Evolutionary conservation across 2,113 vertebrate genomes (phyloP).

Genomic region (Synchiropus splendidus): DNA sequence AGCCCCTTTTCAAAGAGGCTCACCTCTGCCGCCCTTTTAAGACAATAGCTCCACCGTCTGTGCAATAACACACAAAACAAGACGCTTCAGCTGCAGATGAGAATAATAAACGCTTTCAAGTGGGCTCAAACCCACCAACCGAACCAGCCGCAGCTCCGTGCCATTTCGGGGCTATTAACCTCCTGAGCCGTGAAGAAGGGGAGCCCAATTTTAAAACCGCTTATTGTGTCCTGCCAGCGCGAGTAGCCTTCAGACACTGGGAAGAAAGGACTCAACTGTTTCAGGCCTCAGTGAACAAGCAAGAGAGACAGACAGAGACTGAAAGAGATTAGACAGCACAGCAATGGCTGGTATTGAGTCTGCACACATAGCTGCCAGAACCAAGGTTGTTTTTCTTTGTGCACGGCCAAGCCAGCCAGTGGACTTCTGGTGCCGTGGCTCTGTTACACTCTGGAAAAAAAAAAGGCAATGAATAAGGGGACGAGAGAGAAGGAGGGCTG

Average conservation of each 20-base stretch:
- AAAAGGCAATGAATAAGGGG: slow-evolving; percentile 25
- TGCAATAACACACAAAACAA: slow-evolving; percentile 48
- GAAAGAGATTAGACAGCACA: slow-evolving; percentile 65
- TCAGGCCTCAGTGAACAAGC: slow-evolving; percentile 52
- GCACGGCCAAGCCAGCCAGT: slow-evolving; percentile 37
- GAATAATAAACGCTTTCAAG: slow-evolving; percentile 64
- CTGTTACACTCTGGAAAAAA: slow-evolving; percentile 27
- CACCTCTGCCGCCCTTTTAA: slow-evolving; percentile 68
- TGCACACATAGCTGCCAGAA: slow-evolving; percentile 51
- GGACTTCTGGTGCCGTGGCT: slow-evolving; percentile 44
- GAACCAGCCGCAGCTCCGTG: slow-evolving; percentile 43
- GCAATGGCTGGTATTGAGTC: slow-evolving; percentile 44
- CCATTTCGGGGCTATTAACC: slow-evolving; percentile 63
- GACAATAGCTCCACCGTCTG: slow-evolving; percentile 59
- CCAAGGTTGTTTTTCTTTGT: slow-evolving; percentile 59
- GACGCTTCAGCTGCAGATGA: slow-evolving; percentile 47
- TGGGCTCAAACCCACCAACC: slow-evolving; percentile 49
- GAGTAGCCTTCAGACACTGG: slow-evolving; percentile 55
- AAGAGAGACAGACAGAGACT: slow-evolving; percentile 44
- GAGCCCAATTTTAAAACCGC: slow-evolving; percentile 60
- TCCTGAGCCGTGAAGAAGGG: slow-evolving; percentile 53
- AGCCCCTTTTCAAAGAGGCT: slow-evolving; percentile 49
- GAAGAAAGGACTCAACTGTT: slow-evolving; percentile 58
- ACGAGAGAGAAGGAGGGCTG: slow-evolving; percentile 31
- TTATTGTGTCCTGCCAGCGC: slow-evolving; percentile 62